Percentiles rank a stretch among this genome's conserved stretches.
These are phyloP conservation scores for Chlorops oryzae DNA, from an alignment of 1,140 invertebrate genomes.

Conservation along the genomic window DNA sequence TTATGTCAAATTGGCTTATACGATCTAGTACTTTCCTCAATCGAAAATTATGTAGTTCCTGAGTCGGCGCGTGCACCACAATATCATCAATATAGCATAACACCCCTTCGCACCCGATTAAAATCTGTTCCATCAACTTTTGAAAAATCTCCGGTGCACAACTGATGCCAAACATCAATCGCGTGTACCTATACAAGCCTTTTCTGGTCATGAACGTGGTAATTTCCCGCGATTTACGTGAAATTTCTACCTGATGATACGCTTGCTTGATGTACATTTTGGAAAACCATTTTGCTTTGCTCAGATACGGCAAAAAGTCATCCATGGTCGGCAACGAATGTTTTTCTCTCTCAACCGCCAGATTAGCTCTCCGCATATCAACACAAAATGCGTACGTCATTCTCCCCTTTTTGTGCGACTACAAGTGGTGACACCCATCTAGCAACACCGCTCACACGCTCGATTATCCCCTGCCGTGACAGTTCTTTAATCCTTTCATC, in stretches of 20 bases:
- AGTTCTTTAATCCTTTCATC: constrained; percentile 14
- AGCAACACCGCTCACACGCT: constrained; percentile 11
- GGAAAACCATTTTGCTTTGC: constrained; percentile 22
- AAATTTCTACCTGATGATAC: constrained; percentile 23
- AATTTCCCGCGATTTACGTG: constrained; percentile 29
- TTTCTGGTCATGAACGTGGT: constrained; percentile 42
- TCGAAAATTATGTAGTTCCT: constrained; percentile 22
- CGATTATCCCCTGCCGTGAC: constrained; percentile 14
- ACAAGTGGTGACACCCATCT: constrained; percentile 43
- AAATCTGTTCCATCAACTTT: constrained; percentile 34
- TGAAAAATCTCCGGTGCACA: constrained; percentile 45
- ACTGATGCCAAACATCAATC: constrained; percentile 34
- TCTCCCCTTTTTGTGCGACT: constrained; percentile 31
- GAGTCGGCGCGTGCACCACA: constrained; percentile 25
- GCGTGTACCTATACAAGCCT: constrained; percentile 40
- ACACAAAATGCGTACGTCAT: constrained; percentile 42
- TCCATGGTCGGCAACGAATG: constrained; percentile 40
- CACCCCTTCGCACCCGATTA: constrained; percentile 25
- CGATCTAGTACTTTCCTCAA: constrained; percentile 23
- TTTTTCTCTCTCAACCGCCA: constrained; percentile 41
- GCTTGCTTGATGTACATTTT: constrained; percentile 35
- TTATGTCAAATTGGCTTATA: constrained; percentile 18
- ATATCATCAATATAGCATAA: constrained; percentile 40
- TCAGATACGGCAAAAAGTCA: constrained; percentile 29
- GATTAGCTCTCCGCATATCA: constrained; percentile 42